Percentiles rank a stretch among this genome's conserved stretches.
Conservation (phyloP, 2,113 vertebrate genomes). For the Anolis carolinensis region DNA sequence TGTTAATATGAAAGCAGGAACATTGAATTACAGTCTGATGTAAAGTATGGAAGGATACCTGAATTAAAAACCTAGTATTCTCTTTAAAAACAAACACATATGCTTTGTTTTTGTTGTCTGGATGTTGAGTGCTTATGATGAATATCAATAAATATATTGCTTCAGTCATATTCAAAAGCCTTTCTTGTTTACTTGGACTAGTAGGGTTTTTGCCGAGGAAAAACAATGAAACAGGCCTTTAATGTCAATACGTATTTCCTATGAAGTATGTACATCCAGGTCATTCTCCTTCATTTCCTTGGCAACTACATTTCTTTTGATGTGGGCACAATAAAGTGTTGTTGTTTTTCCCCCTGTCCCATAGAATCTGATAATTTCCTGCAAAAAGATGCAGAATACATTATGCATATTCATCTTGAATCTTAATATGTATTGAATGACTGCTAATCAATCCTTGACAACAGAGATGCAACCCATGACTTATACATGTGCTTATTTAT, state of each 20-base stretch:
- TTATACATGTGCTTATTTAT: too few species aligned
- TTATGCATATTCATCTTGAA: not conserved
- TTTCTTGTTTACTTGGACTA: constrained; percentile 28
- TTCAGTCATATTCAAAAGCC: not conserved
- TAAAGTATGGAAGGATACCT: not conserved
- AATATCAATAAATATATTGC: constrained; percentile 17
- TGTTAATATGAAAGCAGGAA: not conserved
- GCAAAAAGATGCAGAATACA: not conserved
- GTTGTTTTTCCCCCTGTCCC: not conserved
- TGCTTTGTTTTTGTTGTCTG: not conserved
- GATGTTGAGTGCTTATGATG: not conserved
- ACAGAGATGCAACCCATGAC: not conserved
- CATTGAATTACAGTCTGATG: not conserved
- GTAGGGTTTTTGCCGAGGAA: not conserved
- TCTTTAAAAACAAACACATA: not conserved
- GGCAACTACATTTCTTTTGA: constrained; percentile 4
- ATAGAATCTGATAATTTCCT: not conserved
- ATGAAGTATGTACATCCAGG: not conserved
- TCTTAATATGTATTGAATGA: not conserved
- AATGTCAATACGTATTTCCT: not conserved
- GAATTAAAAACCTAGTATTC: constrained; percentile 29
- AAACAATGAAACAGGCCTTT: not conserved
- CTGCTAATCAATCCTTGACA: not conserved
- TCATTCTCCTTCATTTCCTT: constrained; percentile 5
- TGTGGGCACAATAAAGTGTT: not conserved